phyloP scores from a whole-genome alignment of 2,797 vertebrate species.

The Muscicapa striata region DNA sequence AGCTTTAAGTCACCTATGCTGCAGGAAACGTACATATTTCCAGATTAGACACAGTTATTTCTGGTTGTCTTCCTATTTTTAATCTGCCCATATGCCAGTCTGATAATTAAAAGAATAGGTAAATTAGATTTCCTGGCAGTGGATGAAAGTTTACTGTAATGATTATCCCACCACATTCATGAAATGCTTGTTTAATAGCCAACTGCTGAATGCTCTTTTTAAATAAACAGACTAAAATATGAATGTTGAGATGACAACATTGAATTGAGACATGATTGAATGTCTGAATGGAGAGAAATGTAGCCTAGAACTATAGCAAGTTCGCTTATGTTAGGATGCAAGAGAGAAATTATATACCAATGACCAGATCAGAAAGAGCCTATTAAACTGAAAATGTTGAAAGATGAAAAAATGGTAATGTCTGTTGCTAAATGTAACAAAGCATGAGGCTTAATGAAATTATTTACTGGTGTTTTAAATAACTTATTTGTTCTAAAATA shows the following conservation, averaged over 20 bases:
- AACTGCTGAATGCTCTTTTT: constrained; percentile 28
- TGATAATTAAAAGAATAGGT: constrained; percentile 52
- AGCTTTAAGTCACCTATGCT: background rate
- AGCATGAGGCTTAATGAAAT: background rate
- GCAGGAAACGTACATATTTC: background rate
- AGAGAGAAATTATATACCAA: background rate
- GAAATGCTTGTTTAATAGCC: constrained; percentile 24
- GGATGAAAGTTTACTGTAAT: constrained; percentile 24
- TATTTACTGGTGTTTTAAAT: background rate
- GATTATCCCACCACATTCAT: constrained; percentile 10
- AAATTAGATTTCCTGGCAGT: constrained; percentile 48
- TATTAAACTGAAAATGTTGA: background rate
- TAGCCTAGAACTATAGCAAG: background rate
- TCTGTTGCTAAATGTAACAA: background rate
- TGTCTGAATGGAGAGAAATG: background rate
- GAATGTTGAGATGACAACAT: background rate
- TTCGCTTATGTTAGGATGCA: background rate
- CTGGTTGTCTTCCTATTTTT: constrained; percentile 44
- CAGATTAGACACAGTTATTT: background rate
- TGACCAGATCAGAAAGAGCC: background rate
- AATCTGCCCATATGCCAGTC: constrained; percentile 24
- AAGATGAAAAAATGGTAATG: background rate
- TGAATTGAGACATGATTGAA: background rate
- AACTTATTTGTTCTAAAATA: background rate
- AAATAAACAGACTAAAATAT: constrained; percentile 11